phyloP scores from a whole-genome alignment of 2,888 invertebrate genomes.

The Epiblema foenella region DNA sequence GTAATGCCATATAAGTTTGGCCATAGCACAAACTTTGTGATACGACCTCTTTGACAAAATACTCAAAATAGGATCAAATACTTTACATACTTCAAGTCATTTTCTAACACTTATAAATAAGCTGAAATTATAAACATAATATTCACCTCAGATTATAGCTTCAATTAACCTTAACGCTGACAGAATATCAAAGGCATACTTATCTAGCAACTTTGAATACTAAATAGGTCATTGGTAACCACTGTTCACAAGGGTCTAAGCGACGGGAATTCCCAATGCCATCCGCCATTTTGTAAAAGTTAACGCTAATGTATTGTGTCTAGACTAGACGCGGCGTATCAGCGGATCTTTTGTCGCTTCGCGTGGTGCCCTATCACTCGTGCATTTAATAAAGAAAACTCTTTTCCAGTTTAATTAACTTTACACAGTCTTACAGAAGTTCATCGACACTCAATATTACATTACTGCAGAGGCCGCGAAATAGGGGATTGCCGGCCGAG shows the following conservation, averaged over 20 bases:
- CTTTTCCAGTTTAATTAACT: neutral
- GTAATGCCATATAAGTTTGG: no score
- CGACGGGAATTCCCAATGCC: neutral
- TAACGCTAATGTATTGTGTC: conserved; percentile 16
- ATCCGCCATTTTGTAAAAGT: conserved; percentile 8
- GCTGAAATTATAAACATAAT: neutral
- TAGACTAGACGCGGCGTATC: conserved; percentile 30
- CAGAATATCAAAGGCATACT: conserved; percentile 1
- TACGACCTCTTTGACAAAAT: no score
- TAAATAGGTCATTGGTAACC: neutral
- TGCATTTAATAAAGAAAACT: neutral
- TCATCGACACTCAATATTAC: no score
- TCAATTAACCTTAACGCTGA: neutral
- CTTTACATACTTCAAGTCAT: no score
- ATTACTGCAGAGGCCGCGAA: no score
- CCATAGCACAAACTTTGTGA: no score
- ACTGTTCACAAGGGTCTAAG: neutral
- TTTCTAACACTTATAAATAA: no score
- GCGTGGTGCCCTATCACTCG: neutral
- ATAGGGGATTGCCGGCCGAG: no score
- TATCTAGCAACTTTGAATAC: conserved; percentile 8
- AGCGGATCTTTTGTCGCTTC: neutral
- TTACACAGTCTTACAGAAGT: no score
- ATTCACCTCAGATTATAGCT: neutral
- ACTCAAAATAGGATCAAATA: no score